Evolutionary conservation across 2,113 vertebrate genomes (phyloP).

Genomic region (Zosterops borbonicus): DNA sequence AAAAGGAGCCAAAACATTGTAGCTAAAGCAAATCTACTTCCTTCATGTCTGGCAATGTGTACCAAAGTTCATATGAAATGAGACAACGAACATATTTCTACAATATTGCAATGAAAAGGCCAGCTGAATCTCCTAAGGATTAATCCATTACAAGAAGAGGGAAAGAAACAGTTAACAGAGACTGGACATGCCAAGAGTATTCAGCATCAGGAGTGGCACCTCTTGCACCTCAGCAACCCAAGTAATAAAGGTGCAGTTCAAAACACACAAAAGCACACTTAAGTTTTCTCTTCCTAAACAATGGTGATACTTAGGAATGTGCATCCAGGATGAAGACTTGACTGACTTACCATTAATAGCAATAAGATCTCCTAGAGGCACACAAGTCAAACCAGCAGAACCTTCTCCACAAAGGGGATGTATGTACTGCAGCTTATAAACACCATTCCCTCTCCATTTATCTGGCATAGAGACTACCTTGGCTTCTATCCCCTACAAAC

Average conservation of each 20-base stretch:
- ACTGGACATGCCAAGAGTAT: neutral
- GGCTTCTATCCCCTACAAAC: slow-evolving; percentile 70
- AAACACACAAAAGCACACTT: neutral
- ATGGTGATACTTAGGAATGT: neutral
- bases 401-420: slow-evolving; percentile 86
- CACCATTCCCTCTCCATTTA: slow-evolving; percentile 78
- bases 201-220: neutral
- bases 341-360: slow-evolving; percentile 82
- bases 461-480: slow-evolving; percentile 82
- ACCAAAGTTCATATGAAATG: neutral
- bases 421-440: slow-evolving; percentile 85
- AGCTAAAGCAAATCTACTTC: neutral
- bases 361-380: slow-evolving; percentile 83
- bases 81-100: neutral
- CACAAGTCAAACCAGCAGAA: slow-evolving; percentile 78
- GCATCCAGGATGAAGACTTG: neutral
- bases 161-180: neutral
- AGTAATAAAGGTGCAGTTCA: neutral
- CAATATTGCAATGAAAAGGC: neutral
- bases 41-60: neutral
- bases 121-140: neutral
- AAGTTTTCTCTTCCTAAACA: neutral
- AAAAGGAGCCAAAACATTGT: neutral
- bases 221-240: neutral
- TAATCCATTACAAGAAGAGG: neutral